Percentiles rank a stretch among this genome's conserved stretches.
These are phyloP conservation scores for Typhlomys cinereus DNA, from an alignment of 2,113 vertebrate species.

Conservation along the genomic window DNA sequence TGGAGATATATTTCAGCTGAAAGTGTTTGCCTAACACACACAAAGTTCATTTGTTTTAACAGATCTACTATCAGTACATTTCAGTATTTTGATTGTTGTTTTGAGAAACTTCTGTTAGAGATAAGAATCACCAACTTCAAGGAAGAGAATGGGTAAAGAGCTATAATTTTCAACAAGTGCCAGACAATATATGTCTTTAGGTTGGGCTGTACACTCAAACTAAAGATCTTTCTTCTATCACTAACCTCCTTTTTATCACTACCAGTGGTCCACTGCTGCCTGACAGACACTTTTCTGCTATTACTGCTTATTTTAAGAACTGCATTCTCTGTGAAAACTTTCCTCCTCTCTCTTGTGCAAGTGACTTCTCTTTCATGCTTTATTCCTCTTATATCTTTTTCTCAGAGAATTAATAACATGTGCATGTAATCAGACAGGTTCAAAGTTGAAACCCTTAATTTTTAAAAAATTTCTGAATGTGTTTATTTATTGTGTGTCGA, in stretches of 20 bases:
- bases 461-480: no score
- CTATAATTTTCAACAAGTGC: not conserved
- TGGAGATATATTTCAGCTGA: not conserved
- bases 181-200: not conserved
- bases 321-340: not conserved
- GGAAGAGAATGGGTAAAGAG: not conserved
- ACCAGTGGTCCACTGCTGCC: not conserved
- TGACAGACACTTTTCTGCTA: not conserved
- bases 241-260: not conserved
- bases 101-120: not conserved
- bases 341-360: not conserved
- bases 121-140: not conserved
- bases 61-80: not conserved
- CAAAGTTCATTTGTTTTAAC: not conserved
- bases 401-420: not conserved
- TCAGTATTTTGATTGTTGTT: not conserved
- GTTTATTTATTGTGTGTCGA: no score
- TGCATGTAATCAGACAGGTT: not conserved
- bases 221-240: not conserved
- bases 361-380: not conserved
- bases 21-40: not conserved
- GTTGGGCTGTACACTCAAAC: not conserved
- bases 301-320: not conserved
- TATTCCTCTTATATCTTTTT: no score
- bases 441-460: not conserved